Percentiles rank a stretch among this genome's conserved stretches.
phyloP scores from a whole-genome alignment of 2,888 invertebrate species.

The Oxystoma pomonae region DNA sequence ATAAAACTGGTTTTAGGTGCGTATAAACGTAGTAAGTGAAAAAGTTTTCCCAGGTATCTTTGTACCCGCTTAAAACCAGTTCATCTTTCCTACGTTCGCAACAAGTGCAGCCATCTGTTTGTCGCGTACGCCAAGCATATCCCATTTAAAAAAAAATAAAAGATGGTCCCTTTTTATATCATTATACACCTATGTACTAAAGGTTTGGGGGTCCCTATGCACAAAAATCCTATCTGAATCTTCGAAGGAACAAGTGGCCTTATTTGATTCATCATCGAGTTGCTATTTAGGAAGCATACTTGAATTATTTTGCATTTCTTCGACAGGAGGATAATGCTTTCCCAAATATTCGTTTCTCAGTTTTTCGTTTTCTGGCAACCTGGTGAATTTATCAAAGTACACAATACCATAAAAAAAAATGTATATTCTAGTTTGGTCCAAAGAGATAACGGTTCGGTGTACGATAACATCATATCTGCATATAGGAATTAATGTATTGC shows the following conservation, averaged over 20 bases:
- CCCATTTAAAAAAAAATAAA: too few species aligned
- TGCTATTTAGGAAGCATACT: slow-evolving; percentile 35
- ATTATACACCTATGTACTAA: too few species aligned
- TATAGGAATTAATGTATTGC: slow-evolving; percentile 29
- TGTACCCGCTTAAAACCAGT: too few species aligned
- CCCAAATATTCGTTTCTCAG: slow-evolving; percentile 39
- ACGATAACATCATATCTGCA: slow-evolving; percentile 32
- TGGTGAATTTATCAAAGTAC: slow-evolving; percentile 25
- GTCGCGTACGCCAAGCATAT: too few species aligned
- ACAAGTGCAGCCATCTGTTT: too few species aligned
- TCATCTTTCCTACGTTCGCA: too few species aligned
- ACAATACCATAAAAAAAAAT: slow-evolving; percentile 30
- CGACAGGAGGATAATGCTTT: slow-evolving; percentile 34
- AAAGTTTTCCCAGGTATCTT: too few species aligned
- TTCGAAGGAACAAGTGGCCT: slow-evolving; percentile 26
- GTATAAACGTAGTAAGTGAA: too few species aligned
- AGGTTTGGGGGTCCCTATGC: neutral
- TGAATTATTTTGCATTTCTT: slow-evolving; percentile 34
- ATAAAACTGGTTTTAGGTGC: too few species aligned
- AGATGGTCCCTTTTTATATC: too few species aligned
- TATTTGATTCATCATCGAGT: slow-evolving; percentile 35
- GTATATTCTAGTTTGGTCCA: slow-evolving; percentile 38
- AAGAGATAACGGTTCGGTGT: slow-evolving; percentile 37
- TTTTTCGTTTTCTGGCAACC: slow-evolving; percentile 29
- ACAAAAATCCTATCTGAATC: neutral